Percentiles rank a stretch among this genome's conserved stretches.
Evolutionary conservation across 2,888 invertebrate species (phyloP).

Genomic region (Leucophora obtusa): DNA sequence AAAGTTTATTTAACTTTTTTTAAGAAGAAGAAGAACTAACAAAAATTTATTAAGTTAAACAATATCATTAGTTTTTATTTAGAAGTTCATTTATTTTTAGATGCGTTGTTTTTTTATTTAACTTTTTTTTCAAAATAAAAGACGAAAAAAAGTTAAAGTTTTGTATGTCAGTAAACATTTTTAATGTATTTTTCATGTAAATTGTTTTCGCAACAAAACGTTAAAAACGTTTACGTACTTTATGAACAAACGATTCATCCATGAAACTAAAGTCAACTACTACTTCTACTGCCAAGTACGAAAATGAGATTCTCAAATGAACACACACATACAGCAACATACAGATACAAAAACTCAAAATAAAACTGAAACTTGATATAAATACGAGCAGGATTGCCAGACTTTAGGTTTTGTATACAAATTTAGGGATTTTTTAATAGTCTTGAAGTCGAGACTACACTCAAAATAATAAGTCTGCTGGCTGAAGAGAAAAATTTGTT

Average conservation of each 20-base stretch:
- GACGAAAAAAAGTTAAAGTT: conserved; percentile 45
- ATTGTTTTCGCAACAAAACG: conserved; percentile 63
- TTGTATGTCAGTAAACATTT: conserved; percentile 64
- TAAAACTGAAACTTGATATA: no score
- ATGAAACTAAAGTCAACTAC: conserved; percentile 49
- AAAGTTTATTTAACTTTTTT: conserved; percentile 6
- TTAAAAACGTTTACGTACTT: conserved; percentile 48
- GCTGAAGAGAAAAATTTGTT: no score
- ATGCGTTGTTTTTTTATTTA: conserved; percentile 28
- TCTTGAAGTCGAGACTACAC: no score
- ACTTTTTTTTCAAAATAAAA: conserved; percentile 4
- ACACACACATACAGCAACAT: neutral
- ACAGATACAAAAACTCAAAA: neutral
- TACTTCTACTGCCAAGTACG: conserved; percentile 1
- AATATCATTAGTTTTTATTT: conserved; percentile 17
- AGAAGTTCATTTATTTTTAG: conserved; percentile 25
- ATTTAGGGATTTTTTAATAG: no score
- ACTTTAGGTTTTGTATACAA: no score
- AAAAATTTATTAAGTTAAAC: conserved; percentile 11
- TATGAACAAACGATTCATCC: conserved; percentile 41
- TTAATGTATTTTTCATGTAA: conserved; percentile 64
- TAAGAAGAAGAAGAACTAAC: neutral
- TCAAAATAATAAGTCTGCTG: no score
- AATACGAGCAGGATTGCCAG: no score
- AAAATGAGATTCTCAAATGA: neutral